These are phyloP conservation scores for Paelopatides confundens DNA, from an alignment of 53 echinoderm and acorn worm species.

Conservation along the genomic window DNA sequence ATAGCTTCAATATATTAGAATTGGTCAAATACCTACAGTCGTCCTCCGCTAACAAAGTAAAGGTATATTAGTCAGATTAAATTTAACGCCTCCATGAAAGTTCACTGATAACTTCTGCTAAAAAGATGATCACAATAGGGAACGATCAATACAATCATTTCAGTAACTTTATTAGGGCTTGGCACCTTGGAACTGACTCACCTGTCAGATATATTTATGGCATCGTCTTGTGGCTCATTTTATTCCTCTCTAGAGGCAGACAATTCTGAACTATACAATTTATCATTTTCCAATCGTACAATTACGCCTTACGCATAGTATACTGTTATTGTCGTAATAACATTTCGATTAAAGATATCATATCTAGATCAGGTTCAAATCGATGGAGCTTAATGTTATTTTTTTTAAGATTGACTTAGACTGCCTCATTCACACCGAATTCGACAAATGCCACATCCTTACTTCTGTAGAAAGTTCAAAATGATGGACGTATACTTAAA, in stretches of 20 bases:
- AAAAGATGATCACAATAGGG: not conserved
- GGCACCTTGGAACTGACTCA: not conserved
- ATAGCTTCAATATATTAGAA: not conserved
- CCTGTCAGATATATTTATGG: not conserved
- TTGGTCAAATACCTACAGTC: not conserved
- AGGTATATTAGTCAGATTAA: not conserved
- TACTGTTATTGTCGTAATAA: too few relatives aligned
- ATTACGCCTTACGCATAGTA: too few relatives aligned
- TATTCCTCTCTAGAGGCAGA: not conserved
- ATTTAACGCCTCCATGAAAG: conserved; percentile 3
- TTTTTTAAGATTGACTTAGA: too few relatives aligned
- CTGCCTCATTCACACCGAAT: too few relatives aligned
- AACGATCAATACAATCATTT: not conserved
- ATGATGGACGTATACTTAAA: too few relatives aligned
- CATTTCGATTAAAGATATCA: not conserved
- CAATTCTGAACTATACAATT: not conserved
- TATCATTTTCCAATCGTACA: too few relatives aligned
- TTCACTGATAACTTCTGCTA: not conserved
- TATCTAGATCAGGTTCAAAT: not conserved
- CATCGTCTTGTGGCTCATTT: not conserved
- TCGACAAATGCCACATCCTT: too few relatives aligned
- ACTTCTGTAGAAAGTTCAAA: too few relatives aligned
- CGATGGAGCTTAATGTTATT: not conserved
- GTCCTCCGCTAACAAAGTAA: not conserved
- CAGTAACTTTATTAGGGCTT: not conserved